Evolutionary conservation across 92 coral and sea anemone species (phyloP).

Genomic region (Porites evermanni): DNA sequence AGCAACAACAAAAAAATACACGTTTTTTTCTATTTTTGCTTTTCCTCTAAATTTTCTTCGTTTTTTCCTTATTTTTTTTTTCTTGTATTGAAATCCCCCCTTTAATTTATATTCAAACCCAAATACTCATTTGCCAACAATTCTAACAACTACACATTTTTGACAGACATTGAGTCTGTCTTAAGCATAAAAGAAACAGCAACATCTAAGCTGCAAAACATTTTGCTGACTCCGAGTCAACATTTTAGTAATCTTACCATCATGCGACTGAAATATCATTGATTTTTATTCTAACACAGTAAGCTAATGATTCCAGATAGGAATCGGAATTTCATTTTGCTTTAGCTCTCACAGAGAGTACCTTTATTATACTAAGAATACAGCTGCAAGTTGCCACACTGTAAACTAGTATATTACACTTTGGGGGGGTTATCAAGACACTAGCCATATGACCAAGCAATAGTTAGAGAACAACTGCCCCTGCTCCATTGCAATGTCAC

Average conservation of each 20-base stretch:
- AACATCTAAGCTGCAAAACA: too few species aligned
- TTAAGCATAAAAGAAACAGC: too few species aligned
- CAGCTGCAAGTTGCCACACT: not conserved
- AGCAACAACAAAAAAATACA: not conserved
- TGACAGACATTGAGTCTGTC: too few species aligned
- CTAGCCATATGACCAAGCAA: slow-evolving; percentile 18
- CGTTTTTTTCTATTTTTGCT: not conserved
- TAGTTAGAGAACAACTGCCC: not conserved
- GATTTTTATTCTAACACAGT: too few species aligned
- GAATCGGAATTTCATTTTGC: slow-evolving; percentile 6
- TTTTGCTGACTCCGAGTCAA: too few species aligned
- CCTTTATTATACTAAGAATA: slow-evolving; percentile 33
- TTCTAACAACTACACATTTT: not conserved
- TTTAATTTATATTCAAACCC: not conserved
- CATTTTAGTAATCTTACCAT: too few species aligned
- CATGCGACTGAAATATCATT: too few species aligned
- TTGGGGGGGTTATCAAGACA: slow-evolving; percentile 19
- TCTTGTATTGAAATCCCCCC: not conserved
- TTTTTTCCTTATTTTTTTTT: not conserved
- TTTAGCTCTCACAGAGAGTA: slow-evolving; percentile 78
- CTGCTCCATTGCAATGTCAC: not conserved
- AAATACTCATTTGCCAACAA: slow-evolving; percentile 3
- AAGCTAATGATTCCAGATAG: not conserved
- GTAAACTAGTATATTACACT: slow-evolving; percentile 32
- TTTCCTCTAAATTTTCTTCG: not conserved